Evolutionary conservation across 2,797 vertebrate species (phyloP).

Genomic region (Sardinella longiceps): DNA sequence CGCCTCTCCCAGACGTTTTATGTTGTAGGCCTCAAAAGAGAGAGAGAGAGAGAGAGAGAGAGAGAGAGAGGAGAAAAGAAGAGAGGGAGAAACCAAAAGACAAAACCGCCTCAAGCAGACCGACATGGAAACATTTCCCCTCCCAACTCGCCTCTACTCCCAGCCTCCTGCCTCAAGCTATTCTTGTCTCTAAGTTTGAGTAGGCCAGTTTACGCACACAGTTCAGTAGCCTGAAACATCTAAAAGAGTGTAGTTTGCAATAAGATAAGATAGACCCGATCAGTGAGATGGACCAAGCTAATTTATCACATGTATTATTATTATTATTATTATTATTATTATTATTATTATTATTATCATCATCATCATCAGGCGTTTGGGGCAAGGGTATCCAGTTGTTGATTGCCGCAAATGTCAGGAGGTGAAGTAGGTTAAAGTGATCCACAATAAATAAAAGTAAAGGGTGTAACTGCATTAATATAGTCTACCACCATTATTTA

Average conservation of each 20-base stretch:
- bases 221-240: slow-evolving; percentile 48
- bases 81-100: slow-evolving; percentile 48
- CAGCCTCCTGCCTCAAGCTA: slow-evolving; percentile 47
- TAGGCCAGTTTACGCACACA: slow-evolving; percentile 56
- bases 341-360: neutral
- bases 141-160: slow-evolving; percentile 50
- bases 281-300: too few species aligned
- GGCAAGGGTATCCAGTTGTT: neutral
- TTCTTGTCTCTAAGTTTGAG: slow-evolving; percentile 38
- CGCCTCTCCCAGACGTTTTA: slow-evolving; percentile 64
- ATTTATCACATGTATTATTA: neutral
- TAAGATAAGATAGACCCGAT: neutral
- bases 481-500: neutral
- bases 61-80: slow-evolving; percentile 40
- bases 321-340: neutral
- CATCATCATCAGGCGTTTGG: neutral
- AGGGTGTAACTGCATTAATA: neutral
- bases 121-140: slow-evolving; percentile 65
- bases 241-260: neutral
- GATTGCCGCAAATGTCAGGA: neutral
- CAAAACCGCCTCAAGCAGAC: slow-evolving; percentile 67
- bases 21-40: slow-evolving; percentile 56
- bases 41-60: too few species aligned
- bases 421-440: neutral
- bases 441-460: neutral